Evolutionary conservation across 2,113 vertebrate genomes (phyloP), one percentile per base, ranked within the genome.

Genomic region (Amphiprion percula): DNA sequence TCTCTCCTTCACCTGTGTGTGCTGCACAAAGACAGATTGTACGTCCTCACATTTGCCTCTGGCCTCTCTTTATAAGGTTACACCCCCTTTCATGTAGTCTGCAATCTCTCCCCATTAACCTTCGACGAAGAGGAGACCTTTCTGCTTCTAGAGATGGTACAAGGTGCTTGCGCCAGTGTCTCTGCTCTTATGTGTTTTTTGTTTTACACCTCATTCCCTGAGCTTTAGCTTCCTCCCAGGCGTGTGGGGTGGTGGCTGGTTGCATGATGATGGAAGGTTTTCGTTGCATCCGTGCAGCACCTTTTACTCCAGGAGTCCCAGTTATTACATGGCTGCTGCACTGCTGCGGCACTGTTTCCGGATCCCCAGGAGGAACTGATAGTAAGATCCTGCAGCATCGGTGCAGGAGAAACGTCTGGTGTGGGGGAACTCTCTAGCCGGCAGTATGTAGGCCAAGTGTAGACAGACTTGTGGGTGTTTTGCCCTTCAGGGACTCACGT

Each of bases 381-480:
- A 82, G 87, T 88, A 85, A 87, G 77, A 87, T 84, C 69, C 75
- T 86, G 87, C 80, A 87, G 87, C 84, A 79, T 53, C 14, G 21
- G 76, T 30, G 21, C 70, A 74, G 67, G 71, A 82, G 70, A 68
- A 72, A 46, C 33, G 63, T 78, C 79, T 84, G 82, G 69, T 49
- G 74, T 68, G 72, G 82, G 82, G 83, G 67, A 88, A 79, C 79
- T 83, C 79, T 90, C 68, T 67, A 56, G 62, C 15, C 28, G 68
- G 33, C 77, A 74, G 63, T 76, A 90, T 88, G 67, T 90, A 83
- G 89, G 89, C 86, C 86, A 87, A 87, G 80, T 88, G 91, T 89
- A 90, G 86, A 78, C 83, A 86, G 82, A 90, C 84, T 82, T 86
- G 84, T 87, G 77, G 80, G 85, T 85, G 81, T 85, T 79, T 74